Evolutionary conservation across 2,797 vertebrate species (phyloP).

Genomic region (Coregonus sp.): DNA sequence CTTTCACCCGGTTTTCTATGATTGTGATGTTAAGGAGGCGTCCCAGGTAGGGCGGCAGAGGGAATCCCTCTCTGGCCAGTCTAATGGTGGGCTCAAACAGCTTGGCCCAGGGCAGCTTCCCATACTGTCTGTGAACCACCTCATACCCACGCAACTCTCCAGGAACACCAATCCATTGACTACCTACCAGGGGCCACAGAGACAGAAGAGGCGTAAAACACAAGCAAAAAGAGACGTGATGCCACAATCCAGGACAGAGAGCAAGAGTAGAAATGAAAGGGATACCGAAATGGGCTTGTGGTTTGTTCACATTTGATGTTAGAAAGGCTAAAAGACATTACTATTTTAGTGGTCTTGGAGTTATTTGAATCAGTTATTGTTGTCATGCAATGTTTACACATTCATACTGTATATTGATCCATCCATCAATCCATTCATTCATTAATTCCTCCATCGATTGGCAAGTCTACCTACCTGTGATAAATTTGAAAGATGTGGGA

Average conservation of each 20-base stretch:
- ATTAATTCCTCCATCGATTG: background rate
- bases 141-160: constrained; percentile 90
- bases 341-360: background rate
- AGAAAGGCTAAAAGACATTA: background rate
- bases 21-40: fast-evolving
- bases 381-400: background rate
- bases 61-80: constrained; percentile 85
- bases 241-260: too few species aligned
- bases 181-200: constrained; percentile 50
- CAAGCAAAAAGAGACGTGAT: background rate
- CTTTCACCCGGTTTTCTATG: constrained; percentile 8
- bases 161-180: constrained; percentile 85
- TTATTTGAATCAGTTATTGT: background rate
- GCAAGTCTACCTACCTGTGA: constrained; percentile 54
- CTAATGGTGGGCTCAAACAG: constrained; percentile 79
- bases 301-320: background rate
- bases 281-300: background rate
- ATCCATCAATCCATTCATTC: background rate
- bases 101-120: constrained; percentile 77
- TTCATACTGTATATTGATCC: background rate
- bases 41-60: constrained; percentile 62
- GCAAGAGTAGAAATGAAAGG: background rate
- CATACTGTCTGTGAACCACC: constrained; percentile 79
- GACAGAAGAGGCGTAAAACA: background rate
- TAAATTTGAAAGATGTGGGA: background rate